Base-by-base conservation (phyloP, 2,113 vertebrate species). In the Hyaena hyaena region DNA sequence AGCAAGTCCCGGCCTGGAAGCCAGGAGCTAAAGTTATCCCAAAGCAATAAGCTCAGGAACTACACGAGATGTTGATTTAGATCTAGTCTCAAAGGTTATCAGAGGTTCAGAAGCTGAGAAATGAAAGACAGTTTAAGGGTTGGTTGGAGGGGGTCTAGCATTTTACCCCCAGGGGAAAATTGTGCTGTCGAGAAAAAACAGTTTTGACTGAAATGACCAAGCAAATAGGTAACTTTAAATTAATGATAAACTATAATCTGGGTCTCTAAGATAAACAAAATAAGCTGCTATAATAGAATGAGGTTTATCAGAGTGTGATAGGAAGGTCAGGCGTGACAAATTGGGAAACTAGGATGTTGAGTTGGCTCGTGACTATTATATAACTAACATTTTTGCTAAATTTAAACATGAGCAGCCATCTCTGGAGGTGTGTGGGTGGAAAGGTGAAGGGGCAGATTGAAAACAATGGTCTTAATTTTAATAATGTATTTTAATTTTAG, bases 381-480 rank as follows among this genome's bases (percentile, higher is more conserved):
- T 84, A 96, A 97, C 95, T 92, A 95, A 76, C 77, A 66, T 55
- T 23, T 15, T 11, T 87, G 65, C 96, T 97, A 92, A 98, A 97
- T 97, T 95, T 97, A 98, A 92, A 97, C 83, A 96, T 15, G 17
- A 31, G 88, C 50, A 96, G 0, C n/a, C 55, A 95, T 88, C 92
- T 96, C 24, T 96, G 80, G 96, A 96, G 89, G 83, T 96, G 88
- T 97, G 97, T 92, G 94, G 96, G 97, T 83, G 94, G 93, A 97
- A 63, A 97, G 92, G 96, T 96, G 95, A 98, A 97, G 90, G 83
- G 84, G 63, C 92, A 98, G 84, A 90, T 6, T 48, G 85, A 96
- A 97, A 97, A 97, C 97, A 98, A 98, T 97, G 82, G 94, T n/a
- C 88, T 97, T 95, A 94, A 96, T 96, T 98, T 98, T 95, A 90